Conservation (phyloP, 2,888 invertebrate genomes). For the Augiades crinisus region DNA sequence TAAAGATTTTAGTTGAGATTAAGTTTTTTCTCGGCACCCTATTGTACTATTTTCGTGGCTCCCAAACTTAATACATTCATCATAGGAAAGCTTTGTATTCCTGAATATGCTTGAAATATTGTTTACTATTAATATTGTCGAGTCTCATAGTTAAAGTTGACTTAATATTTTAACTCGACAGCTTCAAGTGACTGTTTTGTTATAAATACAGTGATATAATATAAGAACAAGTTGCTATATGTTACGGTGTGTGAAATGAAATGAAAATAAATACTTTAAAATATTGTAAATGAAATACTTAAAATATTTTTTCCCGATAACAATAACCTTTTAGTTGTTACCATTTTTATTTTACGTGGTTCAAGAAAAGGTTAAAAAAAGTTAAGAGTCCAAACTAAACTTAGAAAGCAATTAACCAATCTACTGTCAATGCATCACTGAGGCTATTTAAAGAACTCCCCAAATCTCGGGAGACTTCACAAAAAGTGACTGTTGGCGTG, state of each 20-base stretch:
- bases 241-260: too few relatives aligned
- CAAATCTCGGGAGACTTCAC: slow-evolving; percentile 25
- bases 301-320: too few relatives aligned
- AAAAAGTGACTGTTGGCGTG: slow-evolving; percentile 43
- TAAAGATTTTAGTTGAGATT: slow-evolving; percentile 64
- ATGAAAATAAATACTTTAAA: too few relatives aligned
- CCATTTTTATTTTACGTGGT: too few relatives aligned
- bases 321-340: too few relatives aligned
- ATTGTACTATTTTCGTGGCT: slow-evolving; percentile 62
- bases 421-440: slow-evolving; percentile 31
- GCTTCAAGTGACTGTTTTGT: slow-evolving; percentile 18
- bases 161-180: slow-evolving; percentile 30
- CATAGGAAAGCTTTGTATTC: slow-evolving; percentile 55
- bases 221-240: too few relatives aligned
- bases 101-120: slow-evolving; percentile 54
- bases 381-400: slow-evolving; percentile 19
- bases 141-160: slow-evolving; percentile 18
- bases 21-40: slow-evolving; percentile 38
- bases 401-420: slow-evolving; percentile 38
- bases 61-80: slow-evolving; percentile 42
- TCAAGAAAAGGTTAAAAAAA: too few relatives aligned
- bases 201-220: not conserved
- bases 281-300: too few relatives aligned
- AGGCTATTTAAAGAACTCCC: slow-evolving; percentile 36
- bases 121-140: slow-evolving; percentile 51